A percentile compares a stretch with the other conserved stretches of the same genome.
phyloP scores from a whole-genome alignment of 1,140 invertebrate genomes.

The Pseudachorutes palmiensis region DNA sequence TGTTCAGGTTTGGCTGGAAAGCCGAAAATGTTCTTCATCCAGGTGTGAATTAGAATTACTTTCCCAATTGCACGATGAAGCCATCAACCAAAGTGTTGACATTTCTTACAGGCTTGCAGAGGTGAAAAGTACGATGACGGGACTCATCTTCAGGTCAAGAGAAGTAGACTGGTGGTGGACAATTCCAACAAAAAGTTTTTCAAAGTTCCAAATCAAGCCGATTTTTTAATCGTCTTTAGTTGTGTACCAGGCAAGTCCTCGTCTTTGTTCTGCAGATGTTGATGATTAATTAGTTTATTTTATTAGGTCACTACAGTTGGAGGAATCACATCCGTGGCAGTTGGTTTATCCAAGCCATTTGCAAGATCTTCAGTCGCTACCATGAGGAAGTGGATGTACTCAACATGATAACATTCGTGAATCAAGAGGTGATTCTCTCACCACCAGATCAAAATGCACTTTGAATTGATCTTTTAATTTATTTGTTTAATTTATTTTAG shows the following conservation, averaged over 20 bases:
- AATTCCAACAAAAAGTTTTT: slow-evolving; percentile 34
- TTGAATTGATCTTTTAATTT: no score
- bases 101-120: slow-evolving; percentile 65
- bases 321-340: slow-evolving; percentile 81
- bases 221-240: slow-evolving; percentile 53
- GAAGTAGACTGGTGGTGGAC: slow-evolving; percentile 29
- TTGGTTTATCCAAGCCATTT: slow-evolving; percentile 93
- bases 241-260: slow-evolving; percentile 48
- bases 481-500: slow-evolving; percentile 7
- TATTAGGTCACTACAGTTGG: slow-evolving; percentile 83
- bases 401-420: slow-evolving; percentile 51
- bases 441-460: neutral
- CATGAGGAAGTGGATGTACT: slow-evolving; percentile 45
- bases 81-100: neutral
- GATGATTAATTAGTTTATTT: slow-evolving; percentile 12
- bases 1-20: slow-evolving; percentile 84
- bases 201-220: slow-evolving; percentile 51
- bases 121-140: slow-evolving; percentile 76
- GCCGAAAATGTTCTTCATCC: slow-evolving; percentile 86
- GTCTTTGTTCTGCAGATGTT: neutral
- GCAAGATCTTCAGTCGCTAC: slow-evolving; percentile 56
- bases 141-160: slow-evolving; percentile 35
- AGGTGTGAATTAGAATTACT: slow-evolving; percentile 45
- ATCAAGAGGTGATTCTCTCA: slow-evolving; percentile 39
- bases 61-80: neutral